Percentiles rank a stretch among this genome's conserved stretches.
phyloP scores from a whole-genome alignment of 2,797 vertebrate genomes.

The Leucoraja ocellata region DNA sequence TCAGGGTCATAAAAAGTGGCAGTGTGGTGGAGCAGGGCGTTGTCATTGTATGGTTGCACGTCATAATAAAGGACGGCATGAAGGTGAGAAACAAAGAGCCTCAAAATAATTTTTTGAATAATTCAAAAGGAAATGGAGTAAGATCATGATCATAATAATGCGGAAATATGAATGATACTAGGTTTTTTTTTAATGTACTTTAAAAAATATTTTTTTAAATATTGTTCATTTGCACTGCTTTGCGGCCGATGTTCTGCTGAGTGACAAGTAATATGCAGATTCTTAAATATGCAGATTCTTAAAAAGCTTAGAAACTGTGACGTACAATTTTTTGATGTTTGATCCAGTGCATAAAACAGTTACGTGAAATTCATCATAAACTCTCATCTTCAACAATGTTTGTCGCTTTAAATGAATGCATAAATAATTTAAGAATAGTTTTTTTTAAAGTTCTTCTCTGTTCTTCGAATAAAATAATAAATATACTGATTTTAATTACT shows the following conservation, averaged over 20 bases:
- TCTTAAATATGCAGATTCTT: neutral
- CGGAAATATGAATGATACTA: neutral
- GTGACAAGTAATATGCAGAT: neutral
- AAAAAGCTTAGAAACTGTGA: neutral
- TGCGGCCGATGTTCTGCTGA: neutral
- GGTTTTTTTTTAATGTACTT: neutral
- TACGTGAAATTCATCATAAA: neutral
- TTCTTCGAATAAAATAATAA: neutral
- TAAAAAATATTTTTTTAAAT: neutral
- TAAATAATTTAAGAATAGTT: neutral
- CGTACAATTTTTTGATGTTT: neutral
- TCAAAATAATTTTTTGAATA: too few species aligned
- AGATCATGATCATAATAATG: neutral
- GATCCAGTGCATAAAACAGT: neutral
- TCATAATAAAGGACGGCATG: neutral
- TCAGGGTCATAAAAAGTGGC: too few species aligned
- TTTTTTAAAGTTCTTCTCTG: neutral
- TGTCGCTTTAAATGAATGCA: neutral
- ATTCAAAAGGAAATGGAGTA: neutral
- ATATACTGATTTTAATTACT: neutral
- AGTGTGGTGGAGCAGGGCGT: neutral
- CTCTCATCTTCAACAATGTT: neutral
- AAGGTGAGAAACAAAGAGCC: neutral
- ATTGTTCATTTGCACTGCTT: neutral
- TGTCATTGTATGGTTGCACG: neutral